Evolutionary conservation across 2,797 vertebrate species (phyloP), one percentile per base, ranked within the genome.

Genomic region (Rachycentron canadum): DNA sequence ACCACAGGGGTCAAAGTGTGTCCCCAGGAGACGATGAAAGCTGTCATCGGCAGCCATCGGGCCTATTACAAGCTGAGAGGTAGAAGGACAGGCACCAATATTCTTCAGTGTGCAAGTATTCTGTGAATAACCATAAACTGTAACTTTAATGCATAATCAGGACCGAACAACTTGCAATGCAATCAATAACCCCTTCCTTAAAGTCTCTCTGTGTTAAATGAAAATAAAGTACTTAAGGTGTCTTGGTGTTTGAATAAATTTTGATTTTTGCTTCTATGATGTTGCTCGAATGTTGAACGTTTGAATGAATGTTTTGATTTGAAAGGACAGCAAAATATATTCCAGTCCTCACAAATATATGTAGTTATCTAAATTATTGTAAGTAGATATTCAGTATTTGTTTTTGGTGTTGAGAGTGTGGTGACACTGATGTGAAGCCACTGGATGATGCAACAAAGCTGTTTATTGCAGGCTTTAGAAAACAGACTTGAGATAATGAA

Each of bases 41-140:
- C 97, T 45, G 95, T 98, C 88, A 90, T 97, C 88, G 92, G 95
- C 86, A 97, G 96, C 90, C 97, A 98, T 78, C 95, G 96, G 79
- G 95, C 96, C 49, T 99, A 98, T 92, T 99, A 98, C 76, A 97
- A 96, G 91, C 91, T 97, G 83, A 93, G 96, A 96, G 96, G 97
- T 97, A 94, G 89, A 28, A 19, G 2, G 16, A 55, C 30, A 68
- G 11, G 30, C 30, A 12, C 30, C 41, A 23, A 76, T 57, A 50
- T 38, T 72, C 57, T 84, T 62, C 84, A 55, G 69, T 36, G 12
- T 59, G 40, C 63, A 2, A 59, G 83, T 21, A 28, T 32, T 59
- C 36, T 10, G 1, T 73, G 70, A 75, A n/a, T n/a, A n/a, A n/a
- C n/a, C n/a, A 78, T 83, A 2, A 5, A 57, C 43, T 36, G 52